These are phyloP conservation scores for Anolis carolinensis DNA, from an alignment of 2,113 vertebrate species.

Conservation along the genomic window DNA sequence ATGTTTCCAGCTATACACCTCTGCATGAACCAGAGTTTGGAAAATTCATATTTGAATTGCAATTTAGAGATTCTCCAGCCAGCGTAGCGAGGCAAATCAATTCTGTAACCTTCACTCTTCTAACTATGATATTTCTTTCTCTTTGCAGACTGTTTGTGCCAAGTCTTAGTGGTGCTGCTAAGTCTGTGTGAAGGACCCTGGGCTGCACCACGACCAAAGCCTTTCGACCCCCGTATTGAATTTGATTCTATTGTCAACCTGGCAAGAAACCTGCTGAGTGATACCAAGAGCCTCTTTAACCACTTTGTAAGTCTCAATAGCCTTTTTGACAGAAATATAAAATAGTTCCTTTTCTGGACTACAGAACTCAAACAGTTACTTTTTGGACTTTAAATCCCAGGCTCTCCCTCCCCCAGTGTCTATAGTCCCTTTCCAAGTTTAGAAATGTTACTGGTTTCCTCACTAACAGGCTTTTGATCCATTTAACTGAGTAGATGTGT, in stretches of 20 bases:
- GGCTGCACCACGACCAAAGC: constrained; percentile 22
- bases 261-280: constrained; percentile 49
- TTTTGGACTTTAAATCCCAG: too few relatives aligned
- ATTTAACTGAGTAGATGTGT: too few relatives aligned
- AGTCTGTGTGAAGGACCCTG: constrained; percentile 27
- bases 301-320: constrained; percentile 45
- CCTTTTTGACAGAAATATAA: too few relatives aligned
- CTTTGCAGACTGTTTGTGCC: constrained; percentile 14
- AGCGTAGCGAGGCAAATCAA: not conserved
- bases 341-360: too few relatives aligned
- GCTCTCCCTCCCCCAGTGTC: too few relatives aligned
- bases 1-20: not conserved
- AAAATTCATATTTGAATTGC: not conserved
- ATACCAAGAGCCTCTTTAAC: constrained; percentile 46
- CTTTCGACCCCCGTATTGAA: constrained; percentile 41
- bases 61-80: not conserved
- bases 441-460: too few relatives aligned
- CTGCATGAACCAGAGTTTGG: too few relatives aligned
- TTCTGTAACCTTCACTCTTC: not conserved
- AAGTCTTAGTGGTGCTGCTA: constrained; percentile 16
- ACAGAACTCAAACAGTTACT: too few relatives aligned
- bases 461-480: too few relatives aligned
- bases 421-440: too few relatives aligned
- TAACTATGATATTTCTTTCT: not conserved
- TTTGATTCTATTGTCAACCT: constrained; percentile 43